Base-by-base conservation (phyloP, 2,113 vertebrate genomes). In the Suncus etruscus region DNA sequence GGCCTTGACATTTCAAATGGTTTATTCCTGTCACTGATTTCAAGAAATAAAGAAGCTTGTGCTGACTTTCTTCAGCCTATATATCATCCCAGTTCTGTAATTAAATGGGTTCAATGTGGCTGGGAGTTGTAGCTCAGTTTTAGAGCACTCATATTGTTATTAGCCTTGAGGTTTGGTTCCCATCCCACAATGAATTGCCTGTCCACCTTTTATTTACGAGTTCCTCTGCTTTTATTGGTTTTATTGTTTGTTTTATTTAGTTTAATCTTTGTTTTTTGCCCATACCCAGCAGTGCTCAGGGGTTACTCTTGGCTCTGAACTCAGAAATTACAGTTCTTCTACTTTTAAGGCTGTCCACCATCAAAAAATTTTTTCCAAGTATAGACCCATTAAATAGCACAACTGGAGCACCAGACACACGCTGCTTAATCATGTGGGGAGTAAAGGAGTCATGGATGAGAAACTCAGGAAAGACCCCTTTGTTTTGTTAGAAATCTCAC, bases 1-100 rank as follows among this genome's bases (percentile, higher is more conserved):
- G 58, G 48, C 77, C 11, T 39, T 89, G 74, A 27, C 87, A 79
- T 94, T 69, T 73, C 48, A 32, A 1, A 83, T 16, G 54, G 54
- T 77, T 48, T 39, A 29, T 29, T 65, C 22, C 84, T 86, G 89
- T 61, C 29, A 3, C 0, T 31, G 24, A 24, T 31, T 92, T 88
- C 4, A 88, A 75, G 68, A 20, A 70, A 79, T 3, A 72, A 22
- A 65, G 4, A 0, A 7, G 32, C 73, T 92, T 79, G 70, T 54
- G 39, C 87, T 70, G 12, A 27, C 27, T 27, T 80, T 61, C 73
- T 31, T 65, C 25, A 69, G 58, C 8, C 29, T 45, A 1, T 45
- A 1, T 63, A 18, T 77, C 70, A 66, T 47, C 77, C n/a, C 11
- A 39, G 25, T 69, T 85, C 79, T 88, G 0, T 78, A 69, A 69